These are phyloP conservation scores for Ptychadena robeensis DNA, from an alignment of 2,797 vertebrate genomes.

Conservation along the genomic window DNA sequence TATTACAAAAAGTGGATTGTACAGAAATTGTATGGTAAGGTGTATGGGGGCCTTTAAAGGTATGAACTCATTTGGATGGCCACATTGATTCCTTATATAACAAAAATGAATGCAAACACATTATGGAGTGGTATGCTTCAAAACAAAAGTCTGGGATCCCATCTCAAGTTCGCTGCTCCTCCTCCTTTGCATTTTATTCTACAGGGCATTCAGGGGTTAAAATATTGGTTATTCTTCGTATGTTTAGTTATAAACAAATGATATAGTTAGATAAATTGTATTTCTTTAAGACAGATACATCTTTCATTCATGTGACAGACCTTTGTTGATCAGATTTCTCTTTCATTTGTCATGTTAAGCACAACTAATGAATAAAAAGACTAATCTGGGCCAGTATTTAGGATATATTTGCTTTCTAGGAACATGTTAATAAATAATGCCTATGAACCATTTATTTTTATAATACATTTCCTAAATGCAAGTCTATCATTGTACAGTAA, in stretches of 20 bases:
- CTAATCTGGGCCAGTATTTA: not conserved
- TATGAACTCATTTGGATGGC: no score
- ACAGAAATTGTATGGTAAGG: no score
- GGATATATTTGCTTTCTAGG: not conserved
- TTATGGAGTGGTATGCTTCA: no score
- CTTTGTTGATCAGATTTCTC: not conserved
- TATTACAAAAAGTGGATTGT: no score
- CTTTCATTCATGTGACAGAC: no score
- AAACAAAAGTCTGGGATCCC: no score
- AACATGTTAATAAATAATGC: not conserved
- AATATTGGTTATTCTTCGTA: no score
- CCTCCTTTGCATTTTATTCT: not conserved
- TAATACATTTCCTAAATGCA: not conserved
- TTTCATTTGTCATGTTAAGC: not conserved
- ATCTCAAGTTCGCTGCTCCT: not conserved
- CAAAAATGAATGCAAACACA: no score
- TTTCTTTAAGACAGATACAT: no score
- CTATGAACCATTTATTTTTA: not conserved
- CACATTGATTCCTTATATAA: no score
- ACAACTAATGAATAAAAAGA: not conserved
- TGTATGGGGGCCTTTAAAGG: no score
- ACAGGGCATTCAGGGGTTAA: not conserved
- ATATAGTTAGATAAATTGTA: not conserved
- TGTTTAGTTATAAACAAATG: no score
- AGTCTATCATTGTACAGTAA: not conserved